These are phyloP conservation scores for Lacerta agilis DNA, from an alignment of 2,797 vertebrate genomes.

Conservation along the genomic window DNA sequence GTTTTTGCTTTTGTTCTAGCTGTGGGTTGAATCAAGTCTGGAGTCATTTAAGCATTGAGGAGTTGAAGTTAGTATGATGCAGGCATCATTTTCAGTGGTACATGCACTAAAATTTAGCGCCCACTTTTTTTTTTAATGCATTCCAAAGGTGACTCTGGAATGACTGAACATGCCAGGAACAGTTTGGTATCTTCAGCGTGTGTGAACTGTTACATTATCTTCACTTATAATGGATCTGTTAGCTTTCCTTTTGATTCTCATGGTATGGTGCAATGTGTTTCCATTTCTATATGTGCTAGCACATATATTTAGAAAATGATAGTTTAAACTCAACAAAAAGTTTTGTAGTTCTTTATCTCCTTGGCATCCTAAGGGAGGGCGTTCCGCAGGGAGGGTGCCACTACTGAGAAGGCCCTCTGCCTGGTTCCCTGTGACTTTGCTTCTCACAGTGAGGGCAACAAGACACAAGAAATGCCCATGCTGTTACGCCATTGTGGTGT, in stretches of 20 bases:
- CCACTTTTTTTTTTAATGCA: neutral
- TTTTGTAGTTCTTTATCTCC: too few relatives aligned
- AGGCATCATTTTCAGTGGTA: neutral
- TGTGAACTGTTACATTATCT: neutral
- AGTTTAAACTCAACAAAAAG: neutral
- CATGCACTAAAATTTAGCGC: neutral
- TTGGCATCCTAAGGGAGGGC: too few relatives aligned
- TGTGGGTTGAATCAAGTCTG: neutral
- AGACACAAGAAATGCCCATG: neutral
- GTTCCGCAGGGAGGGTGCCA: too few relatives aligned
- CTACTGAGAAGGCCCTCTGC: too few relatives aligned
- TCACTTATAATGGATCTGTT: neutral
- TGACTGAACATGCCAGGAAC: neutral
- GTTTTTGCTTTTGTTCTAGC: neutral
- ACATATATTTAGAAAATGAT: neutral
- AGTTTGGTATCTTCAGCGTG: neutral
- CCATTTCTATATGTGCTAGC: neutral
- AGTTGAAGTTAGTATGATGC: too few relatives aligned
- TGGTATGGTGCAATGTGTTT: neutral
- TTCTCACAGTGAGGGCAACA: neutral
- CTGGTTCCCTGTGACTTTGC: too few relatives aligned
- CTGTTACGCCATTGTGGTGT: neutral
- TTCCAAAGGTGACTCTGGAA: neutral
- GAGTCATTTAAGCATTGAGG: neutral
- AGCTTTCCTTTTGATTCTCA: neutral